Percentiles rank a stretch among this genome's conserved stretches.
Conservation (phyloP, 2,888 invertebrate genomes). For the Limnephilus lunatus region DNA sequence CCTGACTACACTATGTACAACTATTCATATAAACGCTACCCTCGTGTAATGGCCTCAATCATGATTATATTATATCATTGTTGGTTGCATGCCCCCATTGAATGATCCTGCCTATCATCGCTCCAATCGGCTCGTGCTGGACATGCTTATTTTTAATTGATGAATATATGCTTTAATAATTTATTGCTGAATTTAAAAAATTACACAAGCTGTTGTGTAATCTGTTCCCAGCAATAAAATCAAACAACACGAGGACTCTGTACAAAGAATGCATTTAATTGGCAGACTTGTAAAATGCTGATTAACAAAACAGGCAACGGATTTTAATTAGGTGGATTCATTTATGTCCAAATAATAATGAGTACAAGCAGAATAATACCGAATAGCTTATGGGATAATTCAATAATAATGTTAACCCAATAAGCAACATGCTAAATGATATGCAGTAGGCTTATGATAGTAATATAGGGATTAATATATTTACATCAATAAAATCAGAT, state of each 20-base stretch:
- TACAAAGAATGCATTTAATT: constrained; percentile 29
- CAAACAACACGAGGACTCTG: background rate
- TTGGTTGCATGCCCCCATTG: background rate
- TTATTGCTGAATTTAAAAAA: background rate
- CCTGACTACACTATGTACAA: background rate
- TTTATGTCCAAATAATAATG: constrained; percentile 3
- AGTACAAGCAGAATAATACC: background rate
- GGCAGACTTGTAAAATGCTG: background rate
- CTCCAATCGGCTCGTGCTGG: background rate
- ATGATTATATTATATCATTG: background rate
- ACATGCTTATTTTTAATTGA: background rate
- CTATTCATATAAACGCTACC: background rate
- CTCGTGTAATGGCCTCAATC: background rate
- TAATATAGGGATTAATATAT: background rate
- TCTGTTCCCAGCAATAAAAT: background rate
- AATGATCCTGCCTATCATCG: background rate
- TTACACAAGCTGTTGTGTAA: background rate
- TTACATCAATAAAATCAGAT: background rate
- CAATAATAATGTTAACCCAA: background rate
- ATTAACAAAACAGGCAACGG: background rate
- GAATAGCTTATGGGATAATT: background rate
- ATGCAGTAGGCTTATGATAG: background rate
- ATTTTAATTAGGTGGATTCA: background rate
- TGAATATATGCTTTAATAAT: background rate
- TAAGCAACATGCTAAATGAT: constrained; percentile 24